Conservation (phyloP, 2,797 vertebrate species). For the Sciurus carolinensis region DNA sequence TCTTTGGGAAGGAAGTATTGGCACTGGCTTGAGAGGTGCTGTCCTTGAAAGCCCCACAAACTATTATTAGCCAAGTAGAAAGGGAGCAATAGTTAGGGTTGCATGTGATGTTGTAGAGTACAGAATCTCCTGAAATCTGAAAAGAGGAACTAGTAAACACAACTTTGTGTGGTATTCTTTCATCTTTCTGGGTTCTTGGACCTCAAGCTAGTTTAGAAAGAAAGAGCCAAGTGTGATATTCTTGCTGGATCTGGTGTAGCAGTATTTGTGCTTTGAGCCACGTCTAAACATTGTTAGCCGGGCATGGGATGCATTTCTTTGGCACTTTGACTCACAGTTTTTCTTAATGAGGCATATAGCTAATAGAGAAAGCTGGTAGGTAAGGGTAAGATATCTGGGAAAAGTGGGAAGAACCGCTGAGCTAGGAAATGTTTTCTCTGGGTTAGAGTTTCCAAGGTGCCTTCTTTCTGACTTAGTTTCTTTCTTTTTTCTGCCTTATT, state of each 20-base stretch:
- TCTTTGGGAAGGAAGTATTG: constrained; percentile 34
- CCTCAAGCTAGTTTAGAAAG: neutral
- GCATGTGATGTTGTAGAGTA: neutral
- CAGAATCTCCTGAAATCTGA: neutral
- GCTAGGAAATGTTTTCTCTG: neutral
- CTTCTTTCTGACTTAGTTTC: neutral
- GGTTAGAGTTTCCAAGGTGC: neutral
- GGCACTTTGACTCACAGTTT: neutral
- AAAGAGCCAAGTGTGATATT: neutral
- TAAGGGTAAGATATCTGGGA: neutral
- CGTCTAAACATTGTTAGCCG: neutral
- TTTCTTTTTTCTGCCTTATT: constrained; percentile 33
- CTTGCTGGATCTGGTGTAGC: neutral
- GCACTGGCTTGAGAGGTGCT: constrained; percentile 37
- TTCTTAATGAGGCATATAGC: constrained; percentile 15
- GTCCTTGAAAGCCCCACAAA: constrained; percentile 29
- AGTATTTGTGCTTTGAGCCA: neutral
- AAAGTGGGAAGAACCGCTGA: neutral
- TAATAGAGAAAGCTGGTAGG: constrained; percentile 79
- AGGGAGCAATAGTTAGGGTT: neutral
- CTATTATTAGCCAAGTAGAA: constrained; percentile 46
- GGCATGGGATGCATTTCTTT: neutral
- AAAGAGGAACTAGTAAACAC: constrained; percentile 26
- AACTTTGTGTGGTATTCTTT: neutral
- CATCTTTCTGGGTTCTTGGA: neutral